Base-by-base conservation (phyloP, 2,113 vertebrate genomes). In the Lagopus muta region DNA sequence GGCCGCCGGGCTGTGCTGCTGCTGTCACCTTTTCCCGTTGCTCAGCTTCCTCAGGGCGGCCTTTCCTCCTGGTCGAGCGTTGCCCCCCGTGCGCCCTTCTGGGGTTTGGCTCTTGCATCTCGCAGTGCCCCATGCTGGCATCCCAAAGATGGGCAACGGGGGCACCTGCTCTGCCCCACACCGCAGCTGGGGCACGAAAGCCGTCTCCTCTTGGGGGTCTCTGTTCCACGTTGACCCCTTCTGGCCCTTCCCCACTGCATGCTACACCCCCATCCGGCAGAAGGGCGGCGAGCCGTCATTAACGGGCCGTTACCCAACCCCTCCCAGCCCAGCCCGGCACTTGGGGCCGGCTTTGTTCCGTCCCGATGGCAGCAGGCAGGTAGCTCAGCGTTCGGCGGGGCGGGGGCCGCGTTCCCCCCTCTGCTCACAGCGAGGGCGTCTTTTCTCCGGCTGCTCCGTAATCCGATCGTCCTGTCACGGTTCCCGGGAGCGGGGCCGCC, bases 381-480 rank as follows among this genome's bases (percentile, higher is more conserved):
- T 70, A 25, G 52, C 25, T 13, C 18, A 5, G 42, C 48, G 18
- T 34, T 34, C 40, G 34, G 69, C 67, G 25, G 20, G 52, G 30
- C 28, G 7, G 54, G 60, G 69, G 61, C 24, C 28, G 61, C 40
- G 36, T n/a, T 28, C 36, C 13, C 88, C 70, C 74, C 82, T 65
- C 32, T 3, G 80, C 74, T 45, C n/a, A 3, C 79, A 11, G 82
- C 4, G 2, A 78, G 75, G 71, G 11, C 25, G 60, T 67, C 73
- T 86, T 92, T 94, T 96, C 92, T 92, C 83, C 86, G 73, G 89
- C 85, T 54, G 54, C 75, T 10, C 92, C 27, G 21, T 97, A 97
- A 97, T 96, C 94, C 89, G 95, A 97, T 97, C 57, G 28, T 47
- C 91, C 89, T 94, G 94, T 97, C 96, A 97, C 92, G 92, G 57